A percentile compares a stretch with the other conserved stretches of the same genome.
Evolutionary conservation across 2,888 invertebrate genomes (phyloP).

Genomic region (Palloptera scutellata): DNA sequence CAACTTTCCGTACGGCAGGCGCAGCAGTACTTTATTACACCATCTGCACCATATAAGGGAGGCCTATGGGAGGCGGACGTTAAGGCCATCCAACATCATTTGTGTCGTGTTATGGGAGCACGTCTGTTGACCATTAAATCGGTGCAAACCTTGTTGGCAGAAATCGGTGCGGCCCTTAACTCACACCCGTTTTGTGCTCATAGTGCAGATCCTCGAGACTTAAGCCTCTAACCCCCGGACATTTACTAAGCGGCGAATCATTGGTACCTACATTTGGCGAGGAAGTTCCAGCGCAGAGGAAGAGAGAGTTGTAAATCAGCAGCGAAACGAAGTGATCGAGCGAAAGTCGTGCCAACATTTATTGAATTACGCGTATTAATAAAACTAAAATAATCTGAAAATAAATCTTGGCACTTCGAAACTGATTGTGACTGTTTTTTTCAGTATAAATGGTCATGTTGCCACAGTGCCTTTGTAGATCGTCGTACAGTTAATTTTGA

Average conservation of each 20-base stretch:
- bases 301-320: too few relatives aligned
- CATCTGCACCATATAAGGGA: constrained; percentile 12
- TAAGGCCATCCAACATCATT: constrained; percentile 16
- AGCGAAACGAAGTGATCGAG: too few relatives aligned
- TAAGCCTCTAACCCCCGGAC: constrained; percentile 10
- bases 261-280: constrained; percentile 19
- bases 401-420: too few relatives aligned
- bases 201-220: constrained; percentile 8
- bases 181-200: constrained; percentile 20
- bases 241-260: constrained; percentile 8
- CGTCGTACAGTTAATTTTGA: too few relatives aligned
- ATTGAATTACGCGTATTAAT: too few relatives aligned
- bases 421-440: too few relatives aligned
- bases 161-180: constrained; percentile 37
- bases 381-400: too few relatives aligned
- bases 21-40: constrained; percentile 41
- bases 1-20: constrained; percentile 14
- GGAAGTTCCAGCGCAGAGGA: constrained; percentile 22
- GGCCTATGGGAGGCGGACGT: constrained; percentile 9
- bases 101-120: constrained; percentile 24
- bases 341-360: too few relatives aligned
- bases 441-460: too few relatives aligned
- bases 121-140: constrained; percentile 38
- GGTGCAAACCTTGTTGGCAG: constrained; percentile 40
- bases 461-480: too few relatives aligned